phyloP scores from a whole-genome alignment of 1,140 invertebrate species.

The Zaprionus taronus region DNA sequence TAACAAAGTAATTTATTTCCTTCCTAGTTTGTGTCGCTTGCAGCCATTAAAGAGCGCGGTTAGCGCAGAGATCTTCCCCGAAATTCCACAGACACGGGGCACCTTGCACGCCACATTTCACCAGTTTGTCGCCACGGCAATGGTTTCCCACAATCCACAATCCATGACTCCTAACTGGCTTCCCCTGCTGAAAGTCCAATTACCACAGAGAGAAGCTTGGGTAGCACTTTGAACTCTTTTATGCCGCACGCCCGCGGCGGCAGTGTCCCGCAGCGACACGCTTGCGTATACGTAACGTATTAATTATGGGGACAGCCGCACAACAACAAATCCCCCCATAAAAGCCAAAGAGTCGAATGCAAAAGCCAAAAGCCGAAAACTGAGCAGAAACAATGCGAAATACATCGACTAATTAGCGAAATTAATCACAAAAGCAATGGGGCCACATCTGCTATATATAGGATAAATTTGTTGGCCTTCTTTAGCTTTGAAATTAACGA shows the following conservation, averaged over 20 bases:
- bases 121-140: conserved; percentile 9
- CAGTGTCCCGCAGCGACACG: conserved; percentile 62
- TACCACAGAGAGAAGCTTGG: conserved; percentile 43
- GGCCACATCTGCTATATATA: conserved; percentile 21
- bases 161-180: background rate
- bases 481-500: conserved; percentile 50
- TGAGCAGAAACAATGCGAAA: conserved; percentile 19
- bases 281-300: conserved; percentile 79
- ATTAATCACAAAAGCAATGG: conserved; percentile 63
- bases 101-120: conserved; percentile 52
- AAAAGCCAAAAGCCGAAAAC: conserved; percentile 1
- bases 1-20: conserved; percentile 74
- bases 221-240: conserved; percentile 75
- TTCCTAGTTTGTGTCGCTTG: conserved; percentile 76
- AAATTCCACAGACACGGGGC: conserved; percentile 21
- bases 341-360: background rate
- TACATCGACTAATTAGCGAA: conserved; percentile 59
- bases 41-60: conserved; percentile 69
- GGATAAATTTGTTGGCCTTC: conserved; percentile 47
- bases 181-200: conserved; percentile 52
- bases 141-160: conserved; percentile 55
- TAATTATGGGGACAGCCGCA: conserved; percentile 60
- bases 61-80: conserved; percentile 52
- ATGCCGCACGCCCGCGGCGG: conserved; percentile 51
- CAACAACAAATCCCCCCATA: conserved; percentile 35